Evolutionary conservation across 2,797 vertebrate species (phyloP).

Genomic region (Aeoliscus strigatus): DNA sequence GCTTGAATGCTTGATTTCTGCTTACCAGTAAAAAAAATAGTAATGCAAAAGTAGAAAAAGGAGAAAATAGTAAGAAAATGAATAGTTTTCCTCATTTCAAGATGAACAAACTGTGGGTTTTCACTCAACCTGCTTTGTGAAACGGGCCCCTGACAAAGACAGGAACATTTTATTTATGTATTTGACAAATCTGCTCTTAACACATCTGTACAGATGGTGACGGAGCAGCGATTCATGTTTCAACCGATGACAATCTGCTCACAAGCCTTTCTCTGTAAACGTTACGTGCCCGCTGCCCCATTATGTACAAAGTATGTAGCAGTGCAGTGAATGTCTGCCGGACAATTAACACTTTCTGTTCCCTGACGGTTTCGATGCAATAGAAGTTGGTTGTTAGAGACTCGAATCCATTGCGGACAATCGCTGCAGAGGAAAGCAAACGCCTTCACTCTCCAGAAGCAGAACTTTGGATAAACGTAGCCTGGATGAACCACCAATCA

Average conservation of each 20-base stretch:
- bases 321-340: slow-evolving; percentile 14
- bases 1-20: too few relatives aligned
- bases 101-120: too few relatives aligned
- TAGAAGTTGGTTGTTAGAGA: slow-evolving; percentile 17
- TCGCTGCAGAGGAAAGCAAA: slow-evolving; percentile 1
- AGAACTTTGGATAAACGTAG: slow-evolving; percentile 20
- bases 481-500: slow-evolving; percentile 9
- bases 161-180: neutral
- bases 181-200: slow-evolving; percentile 1
- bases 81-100: too few relatives aligned
- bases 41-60: too few relatives aligned
- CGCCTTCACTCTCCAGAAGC: slow-evolving; percentile 3
- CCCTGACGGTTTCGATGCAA: slow-evolving; percentile 11
- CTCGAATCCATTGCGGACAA: slow-evolving; percentile 19
- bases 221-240: slow-evolving; percentile 1
- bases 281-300: neutral
- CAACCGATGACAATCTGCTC: slow-evolving; percentile 1
- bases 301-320: slow-evolving; percentile 7
- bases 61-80: too few relatives aligned
- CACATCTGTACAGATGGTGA: neutral
- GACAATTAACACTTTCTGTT: slow-evolving; percentile 14
- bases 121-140: too few relatives aligned
- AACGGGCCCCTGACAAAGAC: too few relatives aligned
- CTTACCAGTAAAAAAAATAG: too few relatives aligned
- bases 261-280: slow-evolving; percentile 2